phyloP scores from a whole-genome alignment of 2,888 invertebrate species.

The Eupithecia subumbrata region DNA sequence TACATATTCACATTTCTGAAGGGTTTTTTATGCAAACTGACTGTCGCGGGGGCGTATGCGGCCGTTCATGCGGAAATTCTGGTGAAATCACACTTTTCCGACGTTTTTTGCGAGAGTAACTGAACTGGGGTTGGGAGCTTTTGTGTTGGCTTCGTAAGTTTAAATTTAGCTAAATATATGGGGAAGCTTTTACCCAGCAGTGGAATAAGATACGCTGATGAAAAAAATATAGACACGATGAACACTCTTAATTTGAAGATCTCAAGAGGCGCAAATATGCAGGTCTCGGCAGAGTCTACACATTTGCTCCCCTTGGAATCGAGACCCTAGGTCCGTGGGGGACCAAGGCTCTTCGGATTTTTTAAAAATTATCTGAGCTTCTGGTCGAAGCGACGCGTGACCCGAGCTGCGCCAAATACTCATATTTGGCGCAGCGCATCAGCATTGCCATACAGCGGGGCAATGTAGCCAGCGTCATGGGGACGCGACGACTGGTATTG shows the following conservation, averaged over 20 bases:
- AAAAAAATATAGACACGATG: not conserved
- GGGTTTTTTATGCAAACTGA: conserved; percentile 40
- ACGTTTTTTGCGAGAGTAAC: not conserved
- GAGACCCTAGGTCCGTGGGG: too few species aligned
- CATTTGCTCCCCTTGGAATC: too few species aligned
- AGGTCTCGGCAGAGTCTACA: too few species aligned
- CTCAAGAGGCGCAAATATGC: too few species aligned
- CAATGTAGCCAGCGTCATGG: too few species aligned
- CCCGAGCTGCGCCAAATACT: too few species aligned
- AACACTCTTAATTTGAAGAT: not conserved
- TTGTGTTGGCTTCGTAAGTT: not conserved
- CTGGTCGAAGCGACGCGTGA: too few species aligned
- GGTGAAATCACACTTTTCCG: conserved; percentile 21
- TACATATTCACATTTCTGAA: conserved; percentile 39
- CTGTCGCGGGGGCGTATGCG: conserved; percentile 27
- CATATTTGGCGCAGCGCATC: too few species aligned
- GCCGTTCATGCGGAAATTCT: conserved; percentile 23
- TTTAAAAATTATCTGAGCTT: too few species aligned
- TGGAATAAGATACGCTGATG: not conserved
- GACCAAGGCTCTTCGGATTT: too few species aligned
- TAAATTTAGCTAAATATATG: not conserved
- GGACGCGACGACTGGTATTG: too few species aligned
- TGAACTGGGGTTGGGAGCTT: not conserved
- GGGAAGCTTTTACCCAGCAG: not conserved
- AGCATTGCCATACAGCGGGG: too few species aligned